Evolutionary conservation across 2,888 invertebrate genomes (phyloP).

Genomic region (Hypsopygia costalis): DNA sequence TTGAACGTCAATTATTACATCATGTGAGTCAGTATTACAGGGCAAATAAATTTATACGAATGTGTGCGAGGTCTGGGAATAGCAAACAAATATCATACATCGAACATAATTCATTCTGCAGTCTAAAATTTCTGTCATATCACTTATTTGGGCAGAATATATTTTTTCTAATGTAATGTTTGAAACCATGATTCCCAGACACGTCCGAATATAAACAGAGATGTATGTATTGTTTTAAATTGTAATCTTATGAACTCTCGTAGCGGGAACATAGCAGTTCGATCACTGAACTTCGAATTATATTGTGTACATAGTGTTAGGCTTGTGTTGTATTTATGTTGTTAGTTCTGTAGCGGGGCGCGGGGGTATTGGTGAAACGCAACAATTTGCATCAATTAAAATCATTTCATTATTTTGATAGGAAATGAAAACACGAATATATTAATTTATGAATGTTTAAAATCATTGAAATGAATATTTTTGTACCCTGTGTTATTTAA

Average conservation of each 20-base stretch:
- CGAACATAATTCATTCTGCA: too few species aligned
- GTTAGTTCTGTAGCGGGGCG: conserved; percentile 12
- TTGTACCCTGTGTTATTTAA: too few species aligned
- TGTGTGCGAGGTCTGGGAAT: conserved; percentile 7
- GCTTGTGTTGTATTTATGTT: conserved; percentile 42
- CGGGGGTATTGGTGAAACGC: neutral
- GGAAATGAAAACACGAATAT: too few species aligned
- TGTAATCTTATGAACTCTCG: conserved; percentile 18
- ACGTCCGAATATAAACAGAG: conserved; percentile 13
- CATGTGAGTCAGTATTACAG: conserved; percentile 75
- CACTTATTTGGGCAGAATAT: too few species aligned
- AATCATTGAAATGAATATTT: too few species aligned
- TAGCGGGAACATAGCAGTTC: neutral
- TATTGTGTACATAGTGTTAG: conserved; percentile 48
- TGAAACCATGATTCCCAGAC: conserved; percentile 7
- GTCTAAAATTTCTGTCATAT: too few species aligned
- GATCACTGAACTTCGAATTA: conserved; percentile 28
- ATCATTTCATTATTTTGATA: too few species aligned
- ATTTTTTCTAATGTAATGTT: too few species aligned
- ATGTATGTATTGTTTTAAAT: conserved; percentile 24
- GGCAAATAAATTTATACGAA: conserved; percentile 36
- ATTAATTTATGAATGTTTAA: too few species aligned
- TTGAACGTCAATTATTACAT: conserved; percentile 61
- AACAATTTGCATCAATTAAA: too few species aligned
- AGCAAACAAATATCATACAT: too few species aligned